Base-by-base conservation (phyloP, 2,113 vertebrate genomes). In the Myiagra hebetior region DNA sequence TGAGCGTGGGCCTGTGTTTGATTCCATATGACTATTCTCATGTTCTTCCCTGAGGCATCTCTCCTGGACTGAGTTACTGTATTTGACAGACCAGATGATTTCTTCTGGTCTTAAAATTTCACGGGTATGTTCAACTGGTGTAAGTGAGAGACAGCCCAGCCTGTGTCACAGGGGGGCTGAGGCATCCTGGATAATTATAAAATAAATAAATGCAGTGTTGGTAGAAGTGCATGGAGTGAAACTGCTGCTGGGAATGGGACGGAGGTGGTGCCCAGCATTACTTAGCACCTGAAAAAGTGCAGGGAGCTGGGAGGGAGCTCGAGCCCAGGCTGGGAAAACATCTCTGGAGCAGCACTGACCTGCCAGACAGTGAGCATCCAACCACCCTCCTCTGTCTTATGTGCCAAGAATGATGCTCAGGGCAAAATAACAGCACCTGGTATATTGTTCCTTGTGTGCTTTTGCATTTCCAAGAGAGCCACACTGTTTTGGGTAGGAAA, bases 31-130 rank as follows among this genome's bases (percentile, higher is more conserved):
- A 68, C 85, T 85, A 2, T 64, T 69, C 59, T 81, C 82, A 59
- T 60, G 59, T 68, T 92, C 73, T 80, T 93, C 91, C 81, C 82
- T 68, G 73, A 87, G 85, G 81, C 91, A 12, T 55, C 82, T 87
- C 63, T 93, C 47, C 74, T 74, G 82, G 46, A 31, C 52, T 93
- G 64, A 63, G 77, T 78, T 83, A 50, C 73, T 53, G n/a, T 46
- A 39, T 77, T 91, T 81, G 89, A 65, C 64, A 82, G 85, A 77
- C 74, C 74, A 77, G 82, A 35, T 78, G 82, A 92, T 90, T 87
- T 91, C 69, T 90, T 90, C 79, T 82, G 89, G 59, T 74, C 89
- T 82, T 87, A 69, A 90, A 56, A 56, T 87, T 87, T 77, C 64
- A 56, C 10, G 33, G 85, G 27, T n/a, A 8, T 8, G 1, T 87